Base-by-base conservation (phyloP, 1,140 invertebrate species). In the Drosophila malerkotliana region DNA sequence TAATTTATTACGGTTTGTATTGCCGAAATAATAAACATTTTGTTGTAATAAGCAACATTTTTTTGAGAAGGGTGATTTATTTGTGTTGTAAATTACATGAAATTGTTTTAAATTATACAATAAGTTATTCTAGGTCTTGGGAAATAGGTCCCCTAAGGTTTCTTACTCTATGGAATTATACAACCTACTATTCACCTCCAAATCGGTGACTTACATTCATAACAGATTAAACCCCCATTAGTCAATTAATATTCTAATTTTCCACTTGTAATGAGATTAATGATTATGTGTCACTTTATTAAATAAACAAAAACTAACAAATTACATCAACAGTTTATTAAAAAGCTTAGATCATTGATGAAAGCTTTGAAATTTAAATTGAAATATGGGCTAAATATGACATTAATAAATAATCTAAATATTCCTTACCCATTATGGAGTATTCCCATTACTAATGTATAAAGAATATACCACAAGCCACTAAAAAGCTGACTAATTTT, bases 1-100 rank as follows among this genome's bases (percentile, higher is more conserved):
- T 18, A 39, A 62, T 62, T 66, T 62, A 66, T 51, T 48, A 26
- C 32, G 30, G 24, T n/a, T 49, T 62, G 62, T 61, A 37, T 12
- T 3, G 21, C 21, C 21, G 21, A n/a, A 37, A 37, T 28, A 28
- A 37, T 3, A 10, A 12, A n/a, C 34, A 12, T 37, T 32, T 28
- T 5, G 26, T 6, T 28, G 26, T 28, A 28, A 28, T 28, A 28
- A 28, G 26, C 26, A 32, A 32, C 8, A 32, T 32, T 32, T 32
- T 32, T 32, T 32, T 32, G 32, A 28, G 4, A 7, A 7, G 26
- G 26, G 32, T 32, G 9, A 32, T 10, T 32, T 37, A n/a, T 37
- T 12, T n/a, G 34, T 3, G 12, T 4, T 37, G 10, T 12, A n/a
- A 37, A n/a, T n/a, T 37, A 12, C 12, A n/a, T 4, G 10, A 37